phyloP scores from a whole-genome alignment of 2,888 invertebrate genomes.

The Agrochola litura region DNA sequence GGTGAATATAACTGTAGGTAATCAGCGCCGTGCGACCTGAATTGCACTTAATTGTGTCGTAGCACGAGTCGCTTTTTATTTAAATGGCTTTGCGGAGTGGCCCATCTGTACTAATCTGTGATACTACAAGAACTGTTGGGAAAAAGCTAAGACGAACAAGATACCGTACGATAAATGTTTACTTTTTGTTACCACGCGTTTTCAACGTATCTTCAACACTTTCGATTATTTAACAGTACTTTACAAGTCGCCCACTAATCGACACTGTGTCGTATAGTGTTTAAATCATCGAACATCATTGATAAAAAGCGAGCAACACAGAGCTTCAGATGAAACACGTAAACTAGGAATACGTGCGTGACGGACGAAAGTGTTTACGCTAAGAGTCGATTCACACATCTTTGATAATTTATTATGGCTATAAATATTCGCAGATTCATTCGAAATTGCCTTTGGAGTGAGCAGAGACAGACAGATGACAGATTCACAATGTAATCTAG shows the following conservation, averaged over 20 bases:
- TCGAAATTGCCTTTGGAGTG: conserved; percentile 11
- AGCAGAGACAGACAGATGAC: not conserved
- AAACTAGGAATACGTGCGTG: conserved; percentile 47
- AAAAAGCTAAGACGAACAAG: conserved; percentile 26
- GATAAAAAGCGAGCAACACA: conserved; percentile 8
- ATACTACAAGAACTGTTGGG: not conserved
- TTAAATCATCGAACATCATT: not conserved
- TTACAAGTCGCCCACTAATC: not conserved
- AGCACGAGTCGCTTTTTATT: too few relatives aligned
- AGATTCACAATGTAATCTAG: not conserved
- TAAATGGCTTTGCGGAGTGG: too few relatives aligned
- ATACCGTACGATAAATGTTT: conserved; percentile 43
- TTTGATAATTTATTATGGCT: conserved; percentile 21
- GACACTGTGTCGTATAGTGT: conserved; percentile 39
- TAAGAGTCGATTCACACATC: conserved; percentile 50
- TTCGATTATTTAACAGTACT: conserved; percentile 49
- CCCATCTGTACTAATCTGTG: too few relatives aligned
- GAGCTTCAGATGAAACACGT: conserved; percentile 36
- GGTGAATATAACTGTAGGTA: too few relatives aligned
- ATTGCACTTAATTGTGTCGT: too few relatives aligned
- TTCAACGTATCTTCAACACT: conserved; percentile 51
- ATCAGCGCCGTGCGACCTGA: too few relatives aligned
- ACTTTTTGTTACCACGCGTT: conserved; percentile 48
- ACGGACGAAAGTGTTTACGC: conserved; percentile 59
- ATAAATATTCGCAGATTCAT: conserved; percentile 16